Evolutionary conservation across 2,888 invertebrate genomes (phyloP).

Genomic region (Hemistola chrysoprasaria): DNA sequence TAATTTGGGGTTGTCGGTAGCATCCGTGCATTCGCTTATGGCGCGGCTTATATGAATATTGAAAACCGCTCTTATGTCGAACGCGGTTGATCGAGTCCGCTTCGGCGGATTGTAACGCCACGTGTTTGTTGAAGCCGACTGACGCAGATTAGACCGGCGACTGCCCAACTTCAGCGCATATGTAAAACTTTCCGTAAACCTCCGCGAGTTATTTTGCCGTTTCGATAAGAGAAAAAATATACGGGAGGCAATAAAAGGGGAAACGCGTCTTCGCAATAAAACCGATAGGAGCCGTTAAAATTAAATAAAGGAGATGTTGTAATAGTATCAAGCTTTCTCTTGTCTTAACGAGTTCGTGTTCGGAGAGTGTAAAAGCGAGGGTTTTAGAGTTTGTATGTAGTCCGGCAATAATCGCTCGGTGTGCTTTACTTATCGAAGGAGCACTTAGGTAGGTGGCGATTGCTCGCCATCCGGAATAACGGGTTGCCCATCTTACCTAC

Average conservation of each 20-base stretch:
- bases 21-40: conserved; percentile 70
- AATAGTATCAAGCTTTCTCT: conserved; percentile 41
- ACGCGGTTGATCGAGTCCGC: conserved; percentile 60
- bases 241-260: conserved; percentile 18
- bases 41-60: conserved; percentile 62
- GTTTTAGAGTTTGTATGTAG: conserved; percentile 22
- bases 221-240: conserved; percentile 19
- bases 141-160: conserved; percentile 56
- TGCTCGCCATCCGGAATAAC: conserved; percentile 14
- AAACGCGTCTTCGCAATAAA: conserved; percentile 32
- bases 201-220: conserved; percentile 21
- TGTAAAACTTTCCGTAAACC: conserved; percentile 57
- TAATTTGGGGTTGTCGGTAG: conserved; percentile 34
- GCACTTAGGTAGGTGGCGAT: conserved; percentile 29
- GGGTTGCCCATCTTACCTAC: conserved; percentile 11
- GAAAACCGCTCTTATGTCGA: conserved; percentile 74
- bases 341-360: conserved; percentile 42
- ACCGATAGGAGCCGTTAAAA: conserved; percentile 34
- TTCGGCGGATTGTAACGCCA: conserved; percentile 53
- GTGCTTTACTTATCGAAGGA: conserved; percentile 27
- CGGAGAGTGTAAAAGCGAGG: conserved; percentile 40
- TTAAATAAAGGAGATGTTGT: conserved; percentile 32
- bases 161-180: conserved; percentile 57
- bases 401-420: conserved; percentile 37
- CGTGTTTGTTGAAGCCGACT: conserved; percentile 71